These are phyloP conservation scores for Heliconius charithonia DNA, from an alignment of 2,888 invertebrate species.

Conservation along the genomic window DNA sequence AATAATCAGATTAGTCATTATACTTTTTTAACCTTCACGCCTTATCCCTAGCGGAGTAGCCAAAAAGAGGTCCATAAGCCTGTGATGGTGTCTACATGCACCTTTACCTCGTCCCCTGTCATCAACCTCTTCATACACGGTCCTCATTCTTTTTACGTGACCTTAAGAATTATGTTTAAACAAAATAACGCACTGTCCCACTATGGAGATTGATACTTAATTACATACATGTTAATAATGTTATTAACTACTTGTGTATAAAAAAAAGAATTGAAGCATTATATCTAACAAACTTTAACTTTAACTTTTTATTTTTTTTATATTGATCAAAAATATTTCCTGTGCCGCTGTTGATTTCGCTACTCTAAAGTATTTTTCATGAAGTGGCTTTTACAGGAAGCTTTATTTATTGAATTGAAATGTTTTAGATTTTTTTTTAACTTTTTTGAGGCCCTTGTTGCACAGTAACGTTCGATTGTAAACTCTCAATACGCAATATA, in stretches of 20 bases:
- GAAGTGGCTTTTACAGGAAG: not conserved
- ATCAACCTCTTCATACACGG: no score
- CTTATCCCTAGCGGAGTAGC: no score
- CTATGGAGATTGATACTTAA: not conserved
- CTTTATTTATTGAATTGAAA: not conserved
- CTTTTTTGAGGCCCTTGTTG: no score
- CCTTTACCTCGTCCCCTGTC: no score
- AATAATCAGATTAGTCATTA: no score
- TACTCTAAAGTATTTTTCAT: not conserved
- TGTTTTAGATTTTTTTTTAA: not conserved
- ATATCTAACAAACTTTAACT: not conserved
- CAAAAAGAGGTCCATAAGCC: no score
- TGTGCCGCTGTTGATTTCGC: not conserved
- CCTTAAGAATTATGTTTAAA: not conserved
- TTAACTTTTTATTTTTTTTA: not conserved
- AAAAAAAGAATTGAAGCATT: no score
- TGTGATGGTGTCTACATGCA: no score
- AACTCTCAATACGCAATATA: no score
- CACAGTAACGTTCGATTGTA: no score
- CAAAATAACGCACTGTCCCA: not conserved
- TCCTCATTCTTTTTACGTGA: not conserved
- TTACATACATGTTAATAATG: not conserved
- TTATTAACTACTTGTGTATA: no score
- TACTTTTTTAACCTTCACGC: no score
- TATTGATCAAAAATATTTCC: not conserved